Percentiles rank a stretch among this genome's conserved stretches.
Evolutionary conservation across 1,140 invertebrate genomes (phyloP).

Genomic region (Proctacanthus coquilletti): DNA sequence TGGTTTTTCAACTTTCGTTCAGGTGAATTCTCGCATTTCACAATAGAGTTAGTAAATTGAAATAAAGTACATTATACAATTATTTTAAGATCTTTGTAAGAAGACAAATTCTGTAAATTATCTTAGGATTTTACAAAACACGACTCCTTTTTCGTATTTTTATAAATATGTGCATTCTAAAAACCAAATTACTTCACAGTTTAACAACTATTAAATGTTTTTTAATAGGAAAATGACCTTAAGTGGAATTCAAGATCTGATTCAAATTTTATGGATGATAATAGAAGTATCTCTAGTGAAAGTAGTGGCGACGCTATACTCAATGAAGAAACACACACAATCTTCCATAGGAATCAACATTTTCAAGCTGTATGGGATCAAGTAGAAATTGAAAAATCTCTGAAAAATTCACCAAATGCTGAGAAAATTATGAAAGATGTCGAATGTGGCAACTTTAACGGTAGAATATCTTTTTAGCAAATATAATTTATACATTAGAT

Average conservation of each 20-base stretch:
- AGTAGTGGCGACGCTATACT: constrained; percentile 26
- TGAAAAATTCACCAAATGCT: constrained; percentile 32
- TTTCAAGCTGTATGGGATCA: constrained; percentile 31
- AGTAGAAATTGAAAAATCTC: constrained; percentile 26
- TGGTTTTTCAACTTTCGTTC: too few species aligned
- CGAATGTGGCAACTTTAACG: constrained; percentile 27
- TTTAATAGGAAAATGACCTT: constrained; percentile 23
- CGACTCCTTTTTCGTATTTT: too few species aligned
- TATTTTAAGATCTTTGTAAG: too few species aligned
- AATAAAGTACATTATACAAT: too few species aligned
- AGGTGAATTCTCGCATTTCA: too few species aligned
- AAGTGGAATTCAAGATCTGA: constrained; percentile 22
- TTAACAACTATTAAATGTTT: too few species aligned
- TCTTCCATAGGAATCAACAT: constrained; percentile 18
- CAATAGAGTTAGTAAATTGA: too few species aligned
- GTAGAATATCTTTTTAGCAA: constrained; percentile 8
- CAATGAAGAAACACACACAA: constrained; percentile 25
- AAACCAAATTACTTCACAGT: neutral
- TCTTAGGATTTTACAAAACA: too few species aligned
- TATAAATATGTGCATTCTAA: too few species aligned
- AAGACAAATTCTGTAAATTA: too few species aligned
- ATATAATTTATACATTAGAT: neutral
- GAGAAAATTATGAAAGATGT: constrained; percentile 33
- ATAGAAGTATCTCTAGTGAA: constrained; percentile 35
- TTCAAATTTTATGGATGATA: constrained; percentile 15